phyloP scores from a whole-genome alignment of 2,888 invertebrate species.

The Ornithoptera priamus region DNA sequence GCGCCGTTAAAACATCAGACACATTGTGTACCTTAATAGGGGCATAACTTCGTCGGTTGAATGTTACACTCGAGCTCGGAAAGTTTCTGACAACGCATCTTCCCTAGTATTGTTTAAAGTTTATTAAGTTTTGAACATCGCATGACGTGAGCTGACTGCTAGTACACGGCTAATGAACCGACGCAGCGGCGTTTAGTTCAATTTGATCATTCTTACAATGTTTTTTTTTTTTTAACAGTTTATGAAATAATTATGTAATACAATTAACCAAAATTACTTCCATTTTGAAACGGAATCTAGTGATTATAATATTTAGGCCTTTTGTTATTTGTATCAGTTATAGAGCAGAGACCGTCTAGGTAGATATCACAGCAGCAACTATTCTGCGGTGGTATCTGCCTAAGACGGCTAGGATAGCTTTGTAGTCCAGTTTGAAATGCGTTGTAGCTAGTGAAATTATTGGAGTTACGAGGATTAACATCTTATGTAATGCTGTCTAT shows the following conservation, averaged over 20 bases:
- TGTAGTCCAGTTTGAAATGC: too few relatives aligned
- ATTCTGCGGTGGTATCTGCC: too few relatives aligned
- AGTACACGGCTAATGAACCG: constrained; percentile 48
- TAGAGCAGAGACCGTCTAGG: neutral
- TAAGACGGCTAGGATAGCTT: too few relatives aligned
- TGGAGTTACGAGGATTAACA: too few relatives aligned
- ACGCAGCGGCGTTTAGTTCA: constrained; percentile 32
- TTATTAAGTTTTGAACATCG: constrained; percentile 73
- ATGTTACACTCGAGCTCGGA: constrained; percentile 63
- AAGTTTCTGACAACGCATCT: constrained; percentile 74
- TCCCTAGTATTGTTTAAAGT: constrained; percentile 73
- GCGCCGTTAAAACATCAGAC: constrained; percentile 55
- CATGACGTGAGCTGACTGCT: constrained; percentile 66
- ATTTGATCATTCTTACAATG: neutral
- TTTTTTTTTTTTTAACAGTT: neutral
- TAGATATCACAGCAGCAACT: too few relatives aligned
- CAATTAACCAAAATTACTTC: neutral
- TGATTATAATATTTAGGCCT: neutral
- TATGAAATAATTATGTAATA: neutral
- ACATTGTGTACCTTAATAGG: constrained; percentile 68
- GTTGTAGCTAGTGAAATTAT: too few relatives aligned
- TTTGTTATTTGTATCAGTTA: neutral
- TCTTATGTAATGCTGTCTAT: too few relatives aligned
- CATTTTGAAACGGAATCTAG: neutral
- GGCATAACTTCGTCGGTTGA: constrained; percentile 57